Conservation (phyloP, 2,797 vertebrate species). For the Carcharodon carcharias region DNA sequence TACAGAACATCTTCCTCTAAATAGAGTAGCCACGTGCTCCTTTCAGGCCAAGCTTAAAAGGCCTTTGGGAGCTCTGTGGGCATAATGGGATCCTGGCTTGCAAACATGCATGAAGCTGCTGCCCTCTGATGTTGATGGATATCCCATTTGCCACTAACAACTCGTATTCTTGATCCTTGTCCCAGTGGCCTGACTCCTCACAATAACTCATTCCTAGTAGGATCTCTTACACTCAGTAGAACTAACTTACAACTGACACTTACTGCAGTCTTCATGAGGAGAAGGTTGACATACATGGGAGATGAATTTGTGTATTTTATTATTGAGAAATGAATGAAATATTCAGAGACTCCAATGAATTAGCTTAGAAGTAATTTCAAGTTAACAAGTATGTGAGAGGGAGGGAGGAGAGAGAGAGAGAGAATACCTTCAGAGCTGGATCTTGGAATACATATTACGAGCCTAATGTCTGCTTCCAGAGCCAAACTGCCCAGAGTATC, state of each 20-base stretch:
- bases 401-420: not conserved
- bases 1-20: not conserved
- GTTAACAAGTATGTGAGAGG: not conserved
- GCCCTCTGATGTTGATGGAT: not conserved
- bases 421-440: not conserved
- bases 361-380: not conserved
- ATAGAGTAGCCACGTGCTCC: not conserved
- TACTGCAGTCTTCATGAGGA: not conserved
- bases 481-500: not conserved
- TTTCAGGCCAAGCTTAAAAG: not conserved
- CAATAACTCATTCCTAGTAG: not conserved
- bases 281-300: not conserved
- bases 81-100: not conserved
- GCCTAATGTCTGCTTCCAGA: not conserved
- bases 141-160: not conserved
- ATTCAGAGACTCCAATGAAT: not conserved
- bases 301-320: not conserved
- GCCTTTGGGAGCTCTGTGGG: not conserved
- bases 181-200: not conserved
- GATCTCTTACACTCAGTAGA: not conserved
- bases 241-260: not conserved
- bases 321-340: not conserved
- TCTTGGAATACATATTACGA: not conserved
- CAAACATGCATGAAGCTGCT: not conserved
- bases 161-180: not conserved